These are phyloP conservation scores for Apodemus speciosus DNA, from an alignment of 2,113 vertebrate genomes.

Conservation along the genomic window DNA sequence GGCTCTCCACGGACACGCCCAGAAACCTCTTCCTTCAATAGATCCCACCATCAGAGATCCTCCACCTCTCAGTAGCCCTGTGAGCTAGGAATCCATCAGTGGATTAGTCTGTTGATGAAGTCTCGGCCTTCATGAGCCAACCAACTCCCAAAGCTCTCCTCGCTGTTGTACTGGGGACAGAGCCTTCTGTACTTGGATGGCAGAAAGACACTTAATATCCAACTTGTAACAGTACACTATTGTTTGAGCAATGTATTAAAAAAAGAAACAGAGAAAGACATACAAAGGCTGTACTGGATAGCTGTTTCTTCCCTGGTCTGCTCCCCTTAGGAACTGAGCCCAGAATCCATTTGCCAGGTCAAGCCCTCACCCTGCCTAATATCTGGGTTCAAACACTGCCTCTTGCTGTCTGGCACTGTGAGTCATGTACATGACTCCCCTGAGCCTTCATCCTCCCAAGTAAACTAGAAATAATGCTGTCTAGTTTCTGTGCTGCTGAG, in stretches of 20 bases:
- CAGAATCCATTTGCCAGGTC: fast-evolving
- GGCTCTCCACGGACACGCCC: neutral
- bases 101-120: neutral
- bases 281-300: neutral
- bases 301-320: neutral
- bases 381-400: neutral
- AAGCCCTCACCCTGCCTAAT: neutral
- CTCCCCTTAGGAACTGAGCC: neutral
- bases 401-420: neutral
- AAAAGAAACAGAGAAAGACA: neutral
- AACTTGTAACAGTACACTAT: too few species aligned
- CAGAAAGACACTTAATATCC: neutral
- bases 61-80: neutral
- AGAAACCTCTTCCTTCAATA: neutral
- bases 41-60: too few species aligned
- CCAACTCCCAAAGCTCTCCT: neutral
- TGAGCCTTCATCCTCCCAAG: neutral
- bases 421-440: neutral
- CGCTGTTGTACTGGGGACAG: neutral
- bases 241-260: fast-evolving
- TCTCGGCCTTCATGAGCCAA: neutral
- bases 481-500: neutral
- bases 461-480: neutral
- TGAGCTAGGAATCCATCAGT: neutral
- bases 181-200: neutral